Evolutionary conservation across 2,888 invertebrate species (phyloP).

Genomic region (Mystacides longicornis): DNA sequence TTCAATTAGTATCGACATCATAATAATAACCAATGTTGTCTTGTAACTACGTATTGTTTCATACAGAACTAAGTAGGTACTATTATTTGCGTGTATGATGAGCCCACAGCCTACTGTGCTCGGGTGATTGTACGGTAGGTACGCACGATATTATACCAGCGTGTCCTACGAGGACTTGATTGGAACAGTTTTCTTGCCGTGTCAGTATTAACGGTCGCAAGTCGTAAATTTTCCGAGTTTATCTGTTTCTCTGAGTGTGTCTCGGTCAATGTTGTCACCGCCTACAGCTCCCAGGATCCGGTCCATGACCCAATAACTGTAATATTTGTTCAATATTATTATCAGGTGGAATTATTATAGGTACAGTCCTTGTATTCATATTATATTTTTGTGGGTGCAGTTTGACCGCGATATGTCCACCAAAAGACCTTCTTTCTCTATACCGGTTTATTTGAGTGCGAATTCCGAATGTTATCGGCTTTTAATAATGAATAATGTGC

Average conservation of each 20-base stretch:
- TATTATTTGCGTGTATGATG: too few relatives aligned
- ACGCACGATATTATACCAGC: too few relatives aligned
- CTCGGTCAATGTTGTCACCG: background rate
- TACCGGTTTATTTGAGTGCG: background rate
- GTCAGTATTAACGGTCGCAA: background rate
- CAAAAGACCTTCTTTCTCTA: background rate
- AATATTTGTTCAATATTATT: background rate
- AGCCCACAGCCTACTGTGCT: too few relatives aligned
- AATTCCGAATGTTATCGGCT: background rate
- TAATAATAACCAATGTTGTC: too few relatives aligned
- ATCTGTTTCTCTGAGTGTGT: background rate
- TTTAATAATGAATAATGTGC: background rate
- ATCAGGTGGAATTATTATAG: slow-evolving; percentile 1
- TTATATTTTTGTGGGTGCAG: background rate
- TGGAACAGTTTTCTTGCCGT: background rate
- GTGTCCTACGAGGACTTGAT: background rate
- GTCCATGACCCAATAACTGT: slow-evolving; percentile 1
- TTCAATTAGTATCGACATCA: too few relatives aligned
- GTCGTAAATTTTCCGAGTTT: slow-evolving; percentile 1
- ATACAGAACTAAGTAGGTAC: too few relatives aligned
- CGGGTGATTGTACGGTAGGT: too few relatives aligned
- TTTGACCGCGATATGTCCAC: background rate
- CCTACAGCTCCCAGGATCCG: background rate
- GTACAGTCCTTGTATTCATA: background rate
- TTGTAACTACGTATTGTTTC: too few relatives aligned